These are phyloP conservation scores for Hippopotamyrus pictus DNA, from an alignment of 2,797 vertebrate species.

Conservation along the genomic window DNA sequence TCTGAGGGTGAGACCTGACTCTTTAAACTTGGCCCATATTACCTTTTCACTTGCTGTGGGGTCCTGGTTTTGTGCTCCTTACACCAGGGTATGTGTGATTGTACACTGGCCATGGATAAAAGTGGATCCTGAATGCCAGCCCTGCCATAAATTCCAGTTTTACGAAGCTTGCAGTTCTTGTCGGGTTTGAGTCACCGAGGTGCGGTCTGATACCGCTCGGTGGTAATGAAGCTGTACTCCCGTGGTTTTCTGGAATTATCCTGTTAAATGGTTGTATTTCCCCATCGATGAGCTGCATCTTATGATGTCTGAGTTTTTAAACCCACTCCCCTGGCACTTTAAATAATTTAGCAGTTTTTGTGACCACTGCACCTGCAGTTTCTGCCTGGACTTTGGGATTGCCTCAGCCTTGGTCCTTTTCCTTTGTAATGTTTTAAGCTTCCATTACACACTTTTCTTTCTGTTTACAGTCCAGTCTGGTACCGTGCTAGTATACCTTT, in stretches of 20 bases:
- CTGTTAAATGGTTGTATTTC: not conserved
- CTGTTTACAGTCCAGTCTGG: not conserved
- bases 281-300: not conserved
- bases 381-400: not conserved
- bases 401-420: not conserved
- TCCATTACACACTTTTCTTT: not conserved
- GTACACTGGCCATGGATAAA: not conserved
- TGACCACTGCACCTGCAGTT: not conserved
- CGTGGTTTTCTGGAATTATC: not conserved
- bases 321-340: not conserved
- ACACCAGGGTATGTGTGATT: not conserved
- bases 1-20: not conserved
- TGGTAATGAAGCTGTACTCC: not conserved
- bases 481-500: not conserved
- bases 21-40: not conserved
- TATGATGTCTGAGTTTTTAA: not conserved
- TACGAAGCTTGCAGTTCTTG: not conserved
- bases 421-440: not conserved
- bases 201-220: not conserved
- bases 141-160: not conserved
- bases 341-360: not conserved
- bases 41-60: not conserved
- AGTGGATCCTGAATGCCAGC: not conserved
- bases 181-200: not conserved
- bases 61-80: not conserved